These are phyloP conservation scores for Cryptotis parvus DNA, from an alignment of 2,113 vertebrate genomes.

Conservation along the genomic window DNA sequence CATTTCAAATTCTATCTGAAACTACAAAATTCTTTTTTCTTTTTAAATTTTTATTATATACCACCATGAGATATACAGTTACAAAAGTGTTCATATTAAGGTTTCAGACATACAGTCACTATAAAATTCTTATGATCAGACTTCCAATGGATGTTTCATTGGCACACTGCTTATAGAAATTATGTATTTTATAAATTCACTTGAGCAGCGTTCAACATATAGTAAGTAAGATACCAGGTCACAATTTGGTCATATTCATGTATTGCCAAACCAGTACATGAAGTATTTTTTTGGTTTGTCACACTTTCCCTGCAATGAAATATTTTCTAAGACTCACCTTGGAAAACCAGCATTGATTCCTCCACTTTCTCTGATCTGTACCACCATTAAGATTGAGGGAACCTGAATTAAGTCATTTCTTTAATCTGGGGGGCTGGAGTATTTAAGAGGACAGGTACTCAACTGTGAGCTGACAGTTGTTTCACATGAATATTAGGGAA, in stretches of 20 bases:
- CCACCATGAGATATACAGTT: no score
- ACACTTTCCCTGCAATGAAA: background rate
- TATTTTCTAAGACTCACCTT: background rate
- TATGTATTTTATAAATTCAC: background rate
- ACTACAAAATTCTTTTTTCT: background rate
- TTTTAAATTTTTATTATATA: no score
- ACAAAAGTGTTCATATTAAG: no score
- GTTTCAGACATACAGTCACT: no score
- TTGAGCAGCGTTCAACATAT: background rate
- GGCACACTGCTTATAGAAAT: background rate
- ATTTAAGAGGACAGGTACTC: background rate
- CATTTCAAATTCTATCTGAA: background rate
- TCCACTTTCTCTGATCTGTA: background rate
- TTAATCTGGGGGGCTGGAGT: background rate
- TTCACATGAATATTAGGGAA: background rate
- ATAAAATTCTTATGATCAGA: background rate
- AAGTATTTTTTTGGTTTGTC: background rate
- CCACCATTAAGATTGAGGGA: background rate
- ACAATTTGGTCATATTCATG: background rate
- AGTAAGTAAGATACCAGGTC: fast-evolving
- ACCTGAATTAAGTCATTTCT: background rate
- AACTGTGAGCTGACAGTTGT: background rate
- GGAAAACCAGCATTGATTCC: background rate
- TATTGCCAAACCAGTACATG: background rate
- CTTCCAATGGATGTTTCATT: fast-evolving